Conservation (phyloP, 2,113 vertebrate genomes). For the Tragelaphus scriptus region DNA sequence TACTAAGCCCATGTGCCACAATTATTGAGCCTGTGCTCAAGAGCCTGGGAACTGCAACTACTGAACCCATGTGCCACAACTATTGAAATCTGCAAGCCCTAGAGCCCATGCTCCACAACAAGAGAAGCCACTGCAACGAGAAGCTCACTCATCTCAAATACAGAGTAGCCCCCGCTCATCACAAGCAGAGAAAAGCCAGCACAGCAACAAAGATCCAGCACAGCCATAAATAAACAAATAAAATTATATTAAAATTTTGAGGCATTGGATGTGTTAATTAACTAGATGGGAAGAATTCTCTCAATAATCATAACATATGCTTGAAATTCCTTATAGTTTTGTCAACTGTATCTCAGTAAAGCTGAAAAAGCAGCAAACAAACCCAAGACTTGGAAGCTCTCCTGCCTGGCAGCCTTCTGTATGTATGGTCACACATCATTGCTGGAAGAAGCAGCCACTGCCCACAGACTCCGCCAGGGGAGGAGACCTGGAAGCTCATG, state of each 20-base stretch:
- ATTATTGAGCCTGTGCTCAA: background rate
- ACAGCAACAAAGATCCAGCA: background rate
- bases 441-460: background rate
- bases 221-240: background rate
- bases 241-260: background rate
- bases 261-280: background rate
- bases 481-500: background rate
- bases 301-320: background rate
- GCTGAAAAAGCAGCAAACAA: background rate
- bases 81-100: background rate
- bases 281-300: background rate
- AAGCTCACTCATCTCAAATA: background rate
- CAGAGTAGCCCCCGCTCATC: rapidly evolving
- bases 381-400: background rate
- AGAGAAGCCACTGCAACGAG: background rate
- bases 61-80: background rate
- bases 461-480: background rate
- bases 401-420: background rate
- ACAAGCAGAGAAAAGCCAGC: background rate
- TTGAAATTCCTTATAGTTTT: background rate
- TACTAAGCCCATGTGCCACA: background rate
- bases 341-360: background rate
- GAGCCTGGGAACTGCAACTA: background rate
- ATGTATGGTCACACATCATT: background rate
- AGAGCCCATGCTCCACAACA: background rate